Percentiles rank a stretch among this genome's conserved stretches.
Conservation (phyloP, 2,113 vertebrate species). For the Sinocyclocheilus grahami region DNA sequence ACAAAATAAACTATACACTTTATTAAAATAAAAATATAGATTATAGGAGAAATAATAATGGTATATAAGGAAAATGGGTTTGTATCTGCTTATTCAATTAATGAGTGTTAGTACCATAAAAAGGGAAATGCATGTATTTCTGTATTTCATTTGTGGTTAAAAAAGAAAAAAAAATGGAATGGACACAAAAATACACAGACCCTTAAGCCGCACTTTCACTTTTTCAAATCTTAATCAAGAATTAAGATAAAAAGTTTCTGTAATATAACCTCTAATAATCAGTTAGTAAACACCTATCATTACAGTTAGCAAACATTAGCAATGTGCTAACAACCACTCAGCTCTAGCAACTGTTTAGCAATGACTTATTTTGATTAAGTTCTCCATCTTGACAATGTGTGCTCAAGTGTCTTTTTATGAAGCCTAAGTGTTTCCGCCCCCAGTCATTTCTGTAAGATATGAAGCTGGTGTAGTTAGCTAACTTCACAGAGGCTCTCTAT, state of each 20-base stretch:
- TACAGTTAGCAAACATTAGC: neutral
- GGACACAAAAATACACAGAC: too few species aligned
- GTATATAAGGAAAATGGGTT: too few species aligned
- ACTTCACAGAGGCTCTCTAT: constrained; percentile 70
- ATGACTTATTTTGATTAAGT: neutral
- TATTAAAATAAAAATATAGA: too few species aligned
- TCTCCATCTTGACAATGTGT: neutral
- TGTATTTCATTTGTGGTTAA: too few species aligned
- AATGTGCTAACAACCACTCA: neutral
- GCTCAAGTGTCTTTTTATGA: neutral
- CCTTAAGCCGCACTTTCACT: neutral
- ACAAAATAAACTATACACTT: too few species aligned
- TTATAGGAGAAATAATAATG: too few species aligned
- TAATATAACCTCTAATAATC: neutral
- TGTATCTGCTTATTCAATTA: too few species aligned
- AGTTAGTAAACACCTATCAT: neutral
- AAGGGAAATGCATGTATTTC: too few species aligned
- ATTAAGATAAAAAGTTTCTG: neutral
- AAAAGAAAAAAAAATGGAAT: too few species aligned
- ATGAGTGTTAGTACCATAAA: too few species aligned
- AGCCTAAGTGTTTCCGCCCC: neutral
- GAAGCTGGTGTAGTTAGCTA: constrained; percentile 38
- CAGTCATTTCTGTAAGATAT: constrained; percentile 31
- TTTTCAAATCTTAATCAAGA: neutral
- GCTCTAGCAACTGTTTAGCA: neutral